Evolutionary conservation across 2,888 invertebrate genomes (phyloP), one percentile per base, ranked within the genome.

Genomic region (Drosophila neotestacea): DNA sequence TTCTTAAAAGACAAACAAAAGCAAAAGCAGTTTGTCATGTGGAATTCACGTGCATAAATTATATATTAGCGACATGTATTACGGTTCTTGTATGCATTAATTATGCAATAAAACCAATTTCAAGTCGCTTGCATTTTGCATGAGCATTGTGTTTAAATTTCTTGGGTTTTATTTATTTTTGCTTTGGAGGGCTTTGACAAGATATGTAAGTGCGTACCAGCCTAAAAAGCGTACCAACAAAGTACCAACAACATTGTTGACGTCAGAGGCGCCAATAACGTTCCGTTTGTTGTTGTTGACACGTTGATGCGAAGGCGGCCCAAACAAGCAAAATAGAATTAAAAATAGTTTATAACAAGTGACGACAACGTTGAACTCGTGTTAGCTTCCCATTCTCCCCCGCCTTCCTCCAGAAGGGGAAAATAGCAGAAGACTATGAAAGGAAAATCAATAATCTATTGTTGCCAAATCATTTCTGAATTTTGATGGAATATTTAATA

Each of bases 281-380:
- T 61, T 52, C 28, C 51, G 52, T 42, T 48, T 70, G 58, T 59
- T 56, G 38, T 50, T 80, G 67, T 67, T 70, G 66, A 69, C 69
- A 70, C 72, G 74, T 30, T 68, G 55, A 55, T 52, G 58, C 50
- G 62, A 47, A 47, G 66, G 62, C 62, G 56, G 55, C 64, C 16
- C 10, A 72, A 72, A 68, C 52, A 62, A 54, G 60, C 65, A 59
- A 75, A 80, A 79, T 46, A 22, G 22, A 83, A 77, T 85, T 86
- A 86, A 73, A 86, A 86, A 86, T 86, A 86, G 86, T 85, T 87
- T 73, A 77, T 80, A 82, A 77, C 82, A 82, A 87, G 85, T 85
- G 81, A 67, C 73, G 73, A 75, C 86, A 71, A 61, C 58, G 32
- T 32, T 9, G 47, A 30, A 46, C 36, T 42, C 52, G 52, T 54